phyloP scores from a whole-genome alignment of 2,113 vertebrate species.

The Cervus canadensis region DNA sequence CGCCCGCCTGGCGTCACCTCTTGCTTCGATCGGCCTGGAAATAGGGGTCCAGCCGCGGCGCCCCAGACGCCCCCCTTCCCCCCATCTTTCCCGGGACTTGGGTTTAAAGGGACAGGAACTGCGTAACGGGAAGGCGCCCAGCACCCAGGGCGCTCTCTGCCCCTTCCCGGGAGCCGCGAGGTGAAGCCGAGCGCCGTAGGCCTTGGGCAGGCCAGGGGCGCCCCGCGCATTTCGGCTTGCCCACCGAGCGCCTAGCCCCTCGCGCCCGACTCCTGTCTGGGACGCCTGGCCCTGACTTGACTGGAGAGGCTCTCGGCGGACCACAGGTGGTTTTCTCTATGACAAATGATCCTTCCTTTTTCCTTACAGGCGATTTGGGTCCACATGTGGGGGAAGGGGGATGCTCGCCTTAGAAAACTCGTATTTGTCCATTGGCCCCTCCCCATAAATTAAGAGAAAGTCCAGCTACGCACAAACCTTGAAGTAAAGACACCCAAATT shows the following conservation, averaged over 20 bases:
- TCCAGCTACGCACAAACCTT: neutral
- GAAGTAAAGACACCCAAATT: neutral
- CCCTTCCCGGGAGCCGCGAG: neutral
- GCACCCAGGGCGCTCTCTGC: conserved; percentile 64
- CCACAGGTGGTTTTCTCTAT: conserved; percentile 55
- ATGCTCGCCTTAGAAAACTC: neutral
- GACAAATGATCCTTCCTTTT: neutral
- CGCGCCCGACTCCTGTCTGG: neutral
- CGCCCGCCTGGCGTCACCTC: neutral
- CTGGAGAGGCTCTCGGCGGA: neutral
- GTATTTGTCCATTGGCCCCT: neutral
- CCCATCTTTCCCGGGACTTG: conserved; percentile 47
- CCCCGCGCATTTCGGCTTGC: neutral
- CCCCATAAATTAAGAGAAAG: neutral
- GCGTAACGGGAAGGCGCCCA: conserved; percentile 73
- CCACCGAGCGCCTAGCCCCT: neutral
- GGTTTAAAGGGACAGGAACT: conserved; percentile 85
- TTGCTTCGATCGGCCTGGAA: conserved; percentile 6
- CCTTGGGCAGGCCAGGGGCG: neutral
- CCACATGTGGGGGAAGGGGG: neutral
- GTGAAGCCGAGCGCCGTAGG: neutral
- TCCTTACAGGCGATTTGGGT: neutral
- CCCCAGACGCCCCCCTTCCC: conserved; percentile 42
- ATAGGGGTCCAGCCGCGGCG: conserved; percentile 75
- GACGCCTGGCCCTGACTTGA: neutral